phyloP scores from a whole-genome alignment of 2,797 vertebrate species.

The Paratrypauchen microcephalus region DNA sequence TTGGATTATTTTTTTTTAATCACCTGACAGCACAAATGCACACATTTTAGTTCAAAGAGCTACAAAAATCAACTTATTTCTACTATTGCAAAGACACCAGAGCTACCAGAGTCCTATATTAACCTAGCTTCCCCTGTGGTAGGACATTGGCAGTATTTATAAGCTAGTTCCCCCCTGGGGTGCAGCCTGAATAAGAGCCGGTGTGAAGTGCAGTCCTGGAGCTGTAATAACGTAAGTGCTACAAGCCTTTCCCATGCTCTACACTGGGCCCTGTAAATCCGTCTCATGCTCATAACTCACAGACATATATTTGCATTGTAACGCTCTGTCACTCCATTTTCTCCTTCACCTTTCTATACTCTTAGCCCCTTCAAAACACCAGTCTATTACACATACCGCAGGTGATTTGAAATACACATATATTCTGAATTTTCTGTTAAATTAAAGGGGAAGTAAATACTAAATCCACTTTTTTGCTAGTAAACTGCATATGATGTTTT shows the following conservation, averaged over 20 bases:
- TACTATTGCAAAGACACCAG: neutral
- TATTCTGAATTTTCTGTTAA: neutral
- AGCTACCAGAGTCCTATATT: neutral
- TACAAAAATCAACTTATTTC: neutral
- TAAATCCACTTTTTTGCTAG: too few species aligned
- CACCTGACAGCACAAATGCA: too few species aligned
- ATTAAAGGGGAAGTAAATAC: neutral
- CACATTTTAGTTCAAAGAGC: neutral
- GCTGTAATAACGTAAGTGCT: conserved; percentile 11
- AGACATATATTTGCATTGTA: conserved; percentile 36
- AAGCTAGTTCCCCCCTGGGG: neutral
- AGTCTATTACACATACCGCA: too few species aligned
- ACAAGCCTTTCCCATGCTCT: conserved; percentile 8
- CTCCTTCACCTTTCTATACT: conserved; percentile 3
- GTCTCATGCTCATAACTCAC: conserved; percentile 40
- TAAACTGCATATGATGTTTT: too few species aligned
- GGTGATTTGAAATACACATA: neutral
- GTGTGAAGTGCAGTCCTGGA: conserved; percentile 1
- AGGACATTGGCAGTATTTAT: conserved; percentile 1
- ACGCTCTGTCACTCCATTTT: conserved; percentile 19
- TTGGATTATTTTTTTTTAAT: too few species aligned
- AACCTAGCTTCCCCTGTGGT: neutral
- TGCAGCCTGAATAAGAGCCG: conserved; percentile 13
- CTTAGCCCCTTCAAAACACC: neutral
- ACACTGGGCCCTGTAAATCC: conserved; percentile 33